phyloP scores from a whole-genome alignment of 2,888 invertebrate species.

The Cephus nigrinus region DNA sequence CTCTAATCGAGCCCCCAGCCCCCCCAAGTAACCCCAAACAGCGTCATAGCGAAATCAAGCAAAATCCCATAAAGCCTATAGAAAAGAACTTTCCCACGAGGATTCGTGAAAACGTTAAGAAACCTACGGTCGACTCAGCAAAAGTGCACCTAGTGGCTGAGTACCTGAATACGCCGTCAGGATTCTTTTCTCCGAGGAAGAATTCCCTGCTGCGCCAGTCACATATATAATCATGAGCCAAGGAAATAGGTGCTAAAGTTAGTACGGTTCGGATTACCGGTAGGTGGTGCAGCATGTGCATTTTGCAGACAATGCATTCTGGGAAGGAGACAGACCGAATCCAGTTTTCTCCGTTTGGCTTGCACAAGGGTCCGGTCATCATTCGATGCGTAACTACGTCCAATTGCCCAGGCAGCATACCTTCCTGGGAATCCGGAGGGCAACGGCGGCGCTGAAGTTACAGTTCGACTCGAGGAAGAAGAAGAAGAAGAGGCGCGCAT shows the following conservation, averaged over 20 bases:
- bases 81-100: background rate
- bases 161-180: background rate
- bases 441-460: background rate
- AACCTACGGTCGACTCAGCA: background rate
- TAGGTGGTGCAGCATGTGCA: slow-evolving; percentile 23
- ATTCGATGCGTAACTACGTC: slow-evolving; percentile 53
- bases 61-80: background rate
- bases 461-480: slow-evolving; percentile 9
- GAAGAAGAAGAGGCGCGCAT: slow-evolving; percentile 21
- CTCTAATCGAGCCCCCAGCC: background rate
- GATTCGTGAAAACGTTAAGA: background rate
- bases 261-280: background rate
- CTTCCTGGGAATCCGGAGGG: slow-evolving; percentile 37
- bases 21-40: background rate
- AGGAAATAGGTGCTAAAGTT: background rate
- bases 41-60: background rate
- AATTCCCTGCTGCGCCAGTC: background rate
- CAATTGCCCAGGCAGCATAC: slow-evolving; percentile 45
- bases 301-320: slow-evolving; percentile 39
- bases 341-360: slow-evolving; percentile 39
- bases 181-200: background rate
- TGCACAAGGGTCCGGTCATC: slow-evolving; percentile 26
- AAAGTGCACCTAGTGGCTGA: background rate
- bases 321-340: slow-evolving; percentile 42
- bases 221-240: background rate